phyloP scores from a whole-genome alignment of 2,797 vertebrate species.

The Spondyliosoma cantharus region DNA sequence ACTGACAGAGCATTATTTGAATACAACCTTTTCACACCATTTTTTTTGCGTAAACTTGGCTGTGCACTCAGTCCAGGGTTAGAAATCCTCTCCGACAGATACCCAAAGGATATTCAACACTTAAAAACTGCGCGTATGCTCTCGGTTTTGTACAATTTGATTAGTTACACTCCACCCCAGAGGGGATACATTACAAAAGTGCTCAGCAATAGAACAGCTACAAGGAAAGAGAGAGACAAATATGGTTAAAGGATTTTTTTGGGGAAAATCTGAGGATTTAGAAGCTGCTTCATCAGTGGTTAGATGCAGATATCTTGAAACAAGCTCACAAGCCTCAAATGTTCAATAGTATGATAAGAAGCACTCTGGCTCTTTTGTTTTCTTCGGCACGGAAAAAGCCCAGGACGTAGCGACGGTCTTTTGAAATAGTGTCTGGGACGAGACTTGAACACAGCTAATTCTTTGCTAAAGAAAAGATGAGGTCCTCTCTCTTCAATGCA shows the following conservation, averaged over 20 bases:
- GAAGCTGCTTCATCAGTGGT: not conserved
- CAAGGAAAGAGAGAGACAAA: constrained; percentile 21
- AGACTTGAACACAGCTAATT: no score
- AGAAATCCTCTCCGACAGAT: constrained; percentile 38
- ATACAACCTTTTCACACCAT: constrained; percentile 33
- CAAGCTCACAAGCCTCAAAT: constrained; percentile 3
- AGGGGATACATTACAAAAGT: constrained; percentile 36
- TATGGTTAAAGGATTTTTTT: not conserved
- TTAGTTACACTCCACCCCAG: constrained; percentile 38
- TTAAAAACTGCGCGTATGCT: constrained; percentile 35
- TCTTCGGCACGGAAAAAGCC: no score
- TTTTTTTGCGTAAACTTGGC: constrained; percentile 42
- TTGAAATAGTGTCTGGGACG: no score
- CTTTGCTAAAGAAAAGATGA: no score
- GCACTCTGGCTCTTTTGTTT: no score
- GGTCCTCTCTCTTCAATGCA: no score
- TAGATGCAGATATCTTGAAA: constrained; percentile 4
- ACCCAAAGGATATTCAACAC: constrained; percentile 33
- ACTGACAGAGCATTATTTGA: constrained; percentile 26
- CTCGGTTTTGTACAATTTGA: constrained; percentile 40
- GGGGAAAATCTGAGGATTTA: not conserved
- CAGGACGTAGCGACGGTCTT: no score
- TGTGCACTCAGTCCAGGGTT: constrained; percentile 2
- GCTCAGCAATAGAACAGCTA: constrained; percentile 20
- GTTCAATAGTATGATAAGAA: no score